phyloP scores from a whole-genome alignment of 2,888 invertebrate genomes.

The Parascotia fuliginaria region DNA sequence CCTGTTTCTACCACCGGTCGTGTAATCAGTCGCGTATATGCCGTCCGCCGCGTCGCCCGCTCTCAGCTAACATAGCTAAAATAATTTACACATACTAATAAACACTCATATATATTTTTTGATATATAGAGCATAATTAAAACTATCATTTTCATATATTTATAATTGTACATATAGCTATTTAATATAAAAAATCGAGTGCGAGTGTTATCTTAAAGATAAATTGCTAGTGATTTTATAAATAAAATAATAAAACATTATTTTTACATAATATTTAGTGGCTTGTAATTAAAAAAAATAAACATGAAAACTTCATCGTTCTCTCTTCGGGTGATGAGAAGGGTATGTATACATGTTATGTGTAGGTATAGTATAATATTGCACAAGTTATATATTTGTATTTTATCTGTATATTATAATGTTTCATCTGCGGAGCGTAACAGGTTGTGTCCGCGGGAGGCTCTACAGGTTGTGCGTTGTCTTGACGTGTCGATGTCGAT shows the following conservation, averaged over 20 bases:
- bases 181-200: constrained; percentile 31
- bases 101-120: constrained; percentile 34
- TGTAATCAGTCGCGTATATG: constrained; percentile 80
- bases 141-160: constrained; percentile 27
- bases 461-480: constrained; percentile 70
- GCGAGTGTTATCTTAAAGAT: constrained; percentile 38
- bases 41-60: constrained; percentile 77
- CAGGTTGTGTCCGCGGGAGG: constrained; percentile 56
- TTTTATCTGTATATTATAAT: constrained; percentile 12
- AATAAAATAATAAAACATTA: constrained; percentile 11
- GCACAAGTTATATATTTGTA: constrained; percentile 8
- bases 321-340: constrained; percentile 91
- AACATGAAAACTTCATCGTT: constrained; percentile 93
- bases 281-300: constrained; percentile 58
- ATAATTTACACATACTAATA: constrained; percentile 45
- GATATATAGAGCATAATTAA: constrained; percentile 24
- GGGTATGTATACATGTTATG: constrained; percentile 85
- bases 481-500: constrained; percentile 53
- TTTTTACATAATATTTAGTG: constrained; percentile 43
- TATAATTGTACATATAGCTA: constrained; percentile 18
- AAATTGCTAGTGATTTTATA: constrained; percentile 32
- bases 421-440: constrained; percentile 45
- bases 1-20: constrained; percentile 71
- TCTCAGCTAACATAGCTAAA: constrained; percentile 46
- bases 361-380: constrained; percentile 14